Evolutionary conservation across 2,888 invertebrate genomes (phyloP), one percentile per base, ranked within the genome.

Genomic region (Cryptocephalus moraei): DNA sequence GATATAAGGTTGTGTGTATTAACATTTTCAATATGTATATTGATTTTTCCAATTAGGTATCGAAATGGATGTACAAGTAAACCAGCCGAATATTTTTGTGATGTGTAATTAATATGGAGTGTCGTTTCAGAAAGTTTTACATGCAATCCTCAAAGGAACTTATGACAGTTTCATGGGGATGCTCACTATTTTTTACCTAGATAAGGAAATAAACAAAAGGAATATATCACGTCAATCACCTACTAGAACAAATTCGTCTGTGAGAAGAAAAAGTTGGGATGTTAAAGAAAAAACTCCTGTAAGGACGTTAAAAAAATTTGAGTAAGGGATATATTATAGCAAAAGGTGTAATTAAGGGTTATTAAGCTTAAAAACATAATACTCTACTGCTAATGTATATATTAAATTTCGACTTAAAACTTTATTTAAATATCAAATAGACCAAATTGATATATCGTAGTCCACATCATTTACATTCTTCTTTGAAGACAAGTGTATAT

Each of bases 111-210:
- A n/a, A 2, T 22, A 6, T 22, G 22, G 6, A 22, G 22, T 22
- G 6, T 22, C 22, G 3, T 51, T 61, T 75, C 71, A 85, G 85
- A 78, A 76, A 65, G 77, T 83, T 66, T 68, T 78, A 49, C 71
- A 76, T 61, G 81, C 84, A 48, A 71, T 84, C 58, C 75, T 80
- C 58, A 79, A 80, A 67, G 91, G 91, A 8, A 73, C 86, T 52
- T 76, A 81, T 63, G 90, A 91, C 69, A 90, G 90, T 68, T 75
- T 89, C 54, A 80, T 80, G 62, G 91, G 91, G 53, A 81, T 84
- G 60, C 74, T 82, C 12, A 80, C 85, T 47, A 75, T 90, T 55
- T 80, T 86, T 64, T 83, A 83, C 67, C 77, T 90, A 69, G 89
- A 89, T 70, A 84, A 82, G 65, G 84, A 84, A 73, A 83, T 87